Evolutionary conservation across 2,113 vertebrate species (phyloP), one percentile per base, ranked within the genome.

Genomic region (Oryzias melastigma): DNA sequence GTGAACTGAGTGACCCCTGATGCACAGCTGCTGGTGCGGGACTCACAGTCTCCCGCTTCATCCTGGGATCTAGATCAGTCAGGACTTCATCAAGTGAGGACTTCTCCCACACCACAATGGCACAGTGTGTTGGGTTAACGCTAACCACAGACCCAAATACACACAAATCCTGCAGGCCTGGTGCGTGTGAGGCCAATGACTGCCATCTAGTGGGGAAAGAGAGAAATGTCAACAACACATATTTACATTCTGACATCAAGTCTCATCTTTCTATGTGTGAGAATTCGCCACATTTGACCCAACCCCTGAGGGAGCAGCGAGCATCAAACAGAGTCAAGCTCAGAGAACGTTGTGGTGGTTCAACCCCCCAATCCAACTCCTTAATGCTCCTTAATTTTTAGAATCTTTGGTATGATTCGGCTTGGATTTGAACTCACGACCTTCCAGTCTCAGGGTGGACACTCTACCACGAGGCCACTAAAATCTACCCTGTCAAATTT

Each of bases 171-270:
- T 43, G 17, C 1, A 4, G 0, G 5, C 4, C 16, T 1, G 14
- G 7, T 40, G n/a, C 3, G 20, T 50, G 14, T 10, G 14, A 47
- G 53, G 64, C 20, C 24, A n/a, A 8, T 6, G 57, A 64, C 52
- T 64, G 84, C 74, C 80, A 78, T 58, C 86, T 85, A 75, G 80
- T 68, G 82, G 76, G 35, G 14, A 18, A 17, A 4, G 15, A 22
- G 56, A 8, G 20, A 18, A 14, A 19, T 22, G 19, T 13, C 14
- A 44, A 5, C 14, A 44, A 7, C 7, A 44, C 43, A 17, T 17
- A 15, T 44, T 17, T 4, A 7, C 17, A 35, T 35, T 35, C 14
- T 45, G 1, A 14, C 14, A 45, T 45, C 5, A 45, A 45, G 42
- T 43, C 13, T 43, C 15, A 15, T 15, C 7, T 8, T 43, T 4